A percentile compares a stretch with the other conserved stretches of the same genome.
Evolutionary conservation across 2,888 invertebrate genomes (phyloP).

Genomic region (Plutella xylostella): DNA sequence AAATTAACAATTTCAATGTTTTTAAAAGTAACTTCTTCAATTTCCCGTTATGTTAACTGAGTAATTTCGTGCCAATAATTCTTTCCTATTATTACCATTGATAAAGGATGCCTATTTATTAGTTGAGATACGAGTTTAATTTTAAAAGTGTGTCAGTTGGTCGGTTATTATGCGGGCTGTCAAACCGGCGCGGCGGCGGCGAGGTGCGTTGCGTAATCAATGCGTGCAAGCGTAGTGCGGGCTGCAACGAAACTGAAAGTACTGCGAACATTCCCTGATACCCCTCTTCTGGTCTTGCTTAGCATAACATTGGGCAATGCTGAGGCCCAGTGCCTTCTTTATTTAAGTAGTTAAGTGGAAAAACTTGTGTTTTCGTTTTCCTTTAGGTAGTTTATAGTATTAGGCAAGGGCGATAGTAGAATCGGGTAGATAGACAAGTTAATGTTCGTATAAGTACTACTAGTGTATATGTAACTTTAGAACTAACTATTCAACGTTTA

Average conservation of each 20-base stretch:
- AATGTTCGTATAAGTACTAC: no score
- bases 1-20: not conserved
- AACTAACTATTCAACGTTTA: no score
- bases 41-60: not conserved
- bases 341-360: no score
- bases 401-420: no score
- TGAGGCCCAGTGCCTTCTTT: no score
- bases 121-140: constrained; percentile 20
- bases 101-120: not conserved
- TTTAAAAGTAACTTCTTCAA: not conserved
- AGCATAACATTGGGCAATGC: no score
- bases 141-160: constrained; percentile 48
- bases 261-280: no score
- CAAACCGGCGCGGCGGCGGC: constrained; percentile 21
- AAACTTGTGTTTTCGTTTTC: no score
- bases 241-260: constrained; percentile 61
- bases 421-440: no score
- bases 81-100: not conserved
- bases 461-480: no score
- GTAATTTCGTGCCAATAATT: not conserved
- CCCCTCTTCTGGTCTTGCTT: no score
- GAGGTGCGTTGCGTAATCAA: constrained; percentile 29
- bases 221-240: constrained; percentile 42
- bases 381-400: no score
- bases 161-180: constrained; percentile 46